Evolutionary conservation across 1,140 invertebrate species (phyloP), one percentile per base, ranked within the genome.

Genomic region (Zeugodacus cucurbitae): DNA sequence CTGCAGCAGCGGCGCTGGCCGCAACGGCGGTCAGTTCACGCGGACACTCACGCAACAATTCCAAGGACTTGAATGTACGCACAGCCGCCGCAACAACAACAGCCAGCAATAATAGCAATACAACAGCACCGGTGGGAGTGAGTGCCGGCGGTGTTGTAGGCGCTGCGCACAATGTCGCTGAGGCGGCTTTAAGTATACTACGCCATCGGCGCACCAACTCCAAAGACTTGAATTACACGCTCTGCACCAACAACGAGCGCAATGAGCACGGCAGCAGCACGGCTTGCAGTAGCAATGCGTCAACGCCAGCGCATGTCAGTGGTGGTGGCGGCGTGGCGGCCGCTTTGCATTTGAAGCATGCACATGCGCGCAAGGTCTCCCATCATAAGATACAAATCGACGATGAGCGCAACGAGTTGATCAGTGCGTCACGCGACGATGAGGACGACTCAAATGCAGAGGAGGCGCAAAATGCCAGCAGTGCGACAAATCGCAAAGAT

Each of bases 151-250:
- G 32, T 44, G 74, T 34, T 82, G 41, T 70, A 4, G 62, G 62
- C 34, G 87, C 58, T 1, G 58, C 48, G 22, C 67, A 82, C 14
- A 82, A 82, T 82, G 78, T 64, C 20, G 41, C 70, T 37, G 87
- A 89, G 64, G 57, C 89, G 22, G 93, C 90, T 22, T 90, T 94
- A 62, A 95, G 93, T 88, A 94, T 94, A 85, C 89, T 95, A 74
- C 93, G 95, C 4, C 95, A 95, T 92, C 94, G 95, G 5, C 93
- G 95, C 88, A 95, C 95, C 32, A 94, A 94, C 90, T 95, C 95
- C 3, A 94, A 94, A 90, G 95, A 95, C 88, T 89, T 93, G 10
- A 93, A 93, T 89, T 90, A 92, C 54, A 90, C 88, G 54, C 74
- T 90, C 86, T 89, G 91, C 88, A 89, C 90, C 58, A 86, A 70